Percentiles rank a stretch among this genome's conserved stretches.
These are phyloP conservation scores for Ictalurus punctatus DNA, from an alignment of 2,113 vertebrate species.

Conservation along the genomic window DNA sequence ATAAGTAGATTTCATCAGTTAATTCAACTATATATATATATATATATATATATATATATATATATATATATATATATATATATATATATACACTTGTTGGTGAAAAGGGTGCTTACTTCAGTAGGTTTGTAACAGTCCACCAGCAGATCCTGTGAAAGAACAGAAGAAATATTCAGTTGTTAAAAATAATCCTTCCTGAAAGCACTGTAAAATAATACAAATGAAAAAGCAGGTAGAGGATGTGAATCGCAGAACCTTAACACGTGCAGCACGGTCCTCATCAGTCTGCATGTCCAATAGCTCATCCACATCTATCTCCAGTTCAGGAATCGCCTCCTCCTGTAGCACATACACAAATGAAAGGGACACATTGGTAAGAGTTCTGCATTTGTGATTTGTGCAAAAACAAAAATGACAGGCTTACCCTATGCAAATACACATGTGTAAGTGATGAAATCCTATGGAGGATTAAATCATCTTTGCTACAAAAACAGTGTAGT, in stretches of 20 bases:
- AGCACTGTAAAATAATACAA: background rate
- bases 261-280: conserved; percentile 79
- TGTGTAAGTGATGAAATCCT: background rate
- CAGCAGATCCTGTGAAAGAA: conserved; percentile 77
- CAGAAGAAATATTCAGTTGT: background rate
- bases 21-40: no score
- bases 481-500: conserved; percentile 8
- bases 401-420: background rate
- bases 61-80: no score
- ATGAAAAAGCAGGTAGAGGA: background rate
- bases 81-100: background rate
- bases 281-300: conserved; percentile 88
- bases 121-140: conserved; percentile 92
- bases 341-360: conserved; percentile 41
- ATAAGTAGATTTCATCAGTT: no score
- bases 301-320: conserved; percentile 91
- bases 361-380: background rate
- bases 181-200: background rate
- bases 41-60: no score
- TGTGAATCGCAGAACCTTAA: conserved; percentile 73
- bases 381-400: background rate
- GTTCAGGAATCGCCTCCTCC: conserved; percentile 87
- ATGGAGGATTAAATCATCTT: background rate
- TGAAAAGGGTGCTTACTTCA: conserved; percentile 74
- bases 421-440: background rate